A percentile compares a stretch with the other conserved stretches of the same genome.
These are phyloP conservation scores for Xanthia togata DNA, from an alignment of 2,888 invertebrate genomes.

Conservation along the genomic window DNA sequence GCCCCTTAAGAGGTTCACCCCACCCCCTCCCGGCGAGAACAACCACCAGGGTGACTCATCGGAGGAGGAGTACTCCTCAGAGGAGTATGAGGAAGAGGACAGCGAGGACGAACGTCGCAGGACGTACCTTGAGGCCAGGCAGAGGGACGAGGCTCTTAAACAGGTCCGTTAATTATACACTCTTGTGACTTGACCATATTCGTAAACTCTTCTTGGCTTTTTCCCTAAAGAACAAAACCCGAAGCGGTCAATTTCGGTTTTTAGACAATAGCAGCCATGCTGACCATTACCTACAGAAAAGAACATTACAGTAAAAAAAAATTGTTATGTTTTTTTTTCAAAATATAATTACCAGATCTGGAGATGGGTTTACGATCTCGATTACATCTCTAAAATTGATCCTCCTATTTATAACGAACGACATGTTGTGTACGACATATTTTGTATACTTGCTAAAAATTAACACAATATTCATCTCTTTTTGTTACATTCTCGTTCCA, in stretches of 20 bases:
- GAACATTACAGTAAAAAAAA: no score
- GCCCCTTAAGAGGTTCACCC: constrained; percentile 97
- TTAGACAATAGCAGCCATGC: no score
- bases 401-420: background rate
- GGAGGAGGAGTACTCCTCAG: constrained; percentile 57
- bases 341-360: background rate
- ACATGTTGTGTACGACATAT: background rate
- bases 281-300: no score
- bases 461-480: background rate
- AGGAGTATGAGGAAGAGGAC: constrained; percentile 87
- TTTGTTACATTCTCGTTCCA: constrained; percentile 61
- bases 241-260: no score
- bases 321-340: no score
- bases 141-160: constrained; percentile 93
- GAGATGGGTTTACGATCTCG: background rate
- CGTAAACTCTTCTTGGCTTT: no score
- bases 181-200: no score
- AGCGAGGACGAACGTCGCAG: constrained; percentile 90
- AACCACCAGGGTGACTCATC: constrained; percentile 85
- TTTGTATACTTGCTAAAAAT: background rate
- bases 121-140: constrained; percentile 83
- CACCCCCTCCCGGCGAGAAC: constrained; percentile 94
- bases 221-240: no score
- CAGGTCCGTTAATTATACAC: constrained; percentile 82
- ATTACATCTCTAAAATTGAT: background rate